These are phyloP conservation scores for Drosophila percnosoma DNA, from an alignment of 2,888 invertebrate species.

Conservation along the genomic window DNA sequence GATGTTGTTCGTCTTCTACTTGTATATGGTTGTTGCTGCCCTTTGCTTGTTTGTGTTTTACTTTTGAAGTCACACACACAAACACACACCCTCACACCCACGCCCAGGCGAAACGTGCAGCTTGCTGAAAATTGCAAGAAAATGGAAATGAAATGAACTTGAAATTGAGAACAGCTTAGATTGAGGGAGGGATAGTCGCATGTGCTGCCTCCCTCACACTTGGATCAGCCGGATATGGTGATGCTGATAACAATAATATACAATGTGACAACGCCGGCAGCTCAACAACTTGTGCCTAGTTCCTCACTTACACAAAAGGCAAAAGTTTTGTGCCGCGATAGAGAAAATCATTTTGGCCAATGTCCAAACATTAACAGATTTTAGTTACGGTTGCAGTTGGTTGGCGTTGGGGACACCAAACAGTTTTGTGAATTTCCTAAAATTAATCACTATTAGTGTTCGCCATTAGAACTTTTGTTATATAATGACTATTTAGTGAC, in stretches of 20 bases:
- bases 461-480: background rate
- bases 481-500: background rate
- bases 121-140: conserved; percentile 53
- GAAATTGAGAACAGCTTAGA: conserved; percentile 55
- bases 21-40: conserved; percentile 22
- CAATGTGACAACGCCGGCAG: conserved; percentile 17
- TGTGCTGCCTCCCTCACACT: background rate
- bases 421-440: background rate
- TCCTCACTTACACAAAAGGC: background rate
- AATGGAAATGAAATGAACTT: conserved; percentile 77
- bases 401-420: background rate
- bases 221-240: conserved; percentile 6
- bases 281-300: conserved; percentile 29
- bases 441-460: background rate
- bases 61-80: conserved; percentile 63
- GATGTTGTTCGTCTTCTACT: conserved; percentile 18
- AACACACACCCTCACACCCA: conserved; percentile 5
- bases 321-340: conserved; percentile 12
- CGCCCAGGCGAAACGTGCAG: conserved; percentile 28
- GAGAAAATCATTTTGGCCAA: background rate
- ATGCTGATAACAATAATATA: conserved; percentile 7
- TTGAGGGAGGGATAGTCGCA: conserved; percentile 14
- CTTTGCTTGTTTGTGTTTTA: conserved; percentile 67
- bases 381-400: background rate
- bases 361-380: background rate